A percentile compares a stretch with the other conserved stretches of the same genome.
Evolutionary conservation across 2,113 vertebrate species (phyloP).

Genomic region (Grallaria varia): DNA sequence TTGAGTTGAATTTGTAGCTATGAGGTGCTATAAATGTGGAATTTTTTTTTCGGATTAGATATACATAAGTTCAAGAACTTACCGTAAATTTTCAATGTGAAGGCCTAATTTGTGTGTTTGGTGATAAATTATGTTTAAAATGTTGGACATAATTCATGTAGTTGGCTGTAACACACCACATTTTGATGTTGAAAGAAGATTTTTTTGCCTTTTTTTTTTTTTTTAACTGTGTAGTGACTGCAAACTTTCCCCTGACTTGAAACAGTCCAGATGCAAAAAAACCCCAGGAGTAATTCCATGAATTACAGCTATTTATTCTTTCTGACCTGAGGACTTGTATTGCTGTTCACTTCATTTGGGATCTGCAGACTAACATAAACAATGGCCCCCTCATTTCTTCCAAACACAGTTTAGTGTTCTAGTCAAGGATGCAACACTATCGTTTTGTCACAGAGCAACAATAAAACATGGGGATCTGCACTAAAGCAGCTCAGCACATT

Average conservation of each 20-base stretch:
- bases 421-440: background rate
- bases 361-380: slow-evolving; percentile 26
- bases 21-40: background rate
- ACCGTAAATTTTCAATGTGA: background rate
- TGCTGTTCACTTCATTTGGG: background rate
- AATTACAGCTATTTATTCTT: slow-evolving; percentile 28
- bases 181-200: background rate
- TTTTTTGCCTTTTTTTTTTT: background rate
- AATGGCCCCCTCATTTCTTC: background rate
- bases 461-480: background rate
- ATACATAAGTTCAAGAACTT: background rate
- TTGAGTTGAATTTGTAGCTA: background rate
- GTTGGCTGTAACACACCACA: background rate
- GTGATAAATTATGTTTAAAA: background rate
- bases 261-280: background rate
- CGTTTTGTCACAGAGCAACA: background rate
- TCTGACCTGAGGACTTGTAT: background rate
- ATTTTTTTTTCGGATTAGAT: background rate
- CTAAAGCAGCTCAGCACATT: background rate
- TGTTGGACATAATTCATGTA: background rate
- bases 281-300: background rate
- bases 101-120: background rate
- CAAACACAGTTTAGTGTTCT: background rate
- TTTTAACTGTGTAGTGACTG: background rate
- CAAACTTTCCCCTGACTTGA: background rate